Conservation (phyloP, 2,113 vertebrate species). For the Jaculus jaculus region DNA sequence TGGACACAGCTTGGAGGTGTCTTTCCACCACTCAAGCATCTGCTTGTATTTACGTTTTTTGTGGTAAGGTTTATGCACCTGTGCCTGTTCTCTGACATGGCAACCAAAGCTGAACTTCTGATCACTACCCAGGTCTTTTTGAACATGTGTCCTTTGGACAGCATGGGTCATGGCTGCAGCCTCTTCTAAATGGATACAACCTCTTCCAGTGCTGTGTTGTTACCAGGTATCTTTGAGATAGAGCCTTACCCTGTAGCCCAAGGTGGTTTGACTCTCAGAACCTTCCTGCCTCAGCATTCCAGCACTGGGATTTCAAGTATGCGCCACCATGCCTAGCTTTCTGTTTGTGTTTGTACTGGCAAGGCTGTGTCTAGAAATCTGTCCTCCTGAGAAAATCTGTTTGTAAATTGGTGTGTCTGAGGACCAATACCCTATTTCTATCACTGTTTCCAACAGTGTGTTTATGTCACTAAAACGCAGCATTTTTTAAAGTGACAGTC, state of each 20-base stretch:
- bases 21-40: fast-evolving
- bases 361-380: background rate
- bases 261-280: too few species aligned
- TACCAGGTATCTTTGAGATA: background rate
- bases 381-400: background rate
- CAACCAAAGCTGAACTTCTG: background rate
- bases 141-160: background rate
- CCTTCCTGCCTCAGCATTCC: background rate
- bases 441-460: background rate
- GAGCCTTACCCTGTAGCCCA: background rate
- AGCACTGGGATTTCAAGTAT: background rate
- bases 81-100: background rate
- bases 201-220: background rate
- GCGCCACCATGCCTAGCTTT: background rate
- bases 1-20: fast-evolving
- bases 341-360: background rate
- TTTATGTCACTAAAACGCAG: background rate
- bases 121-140: too few species aligned
- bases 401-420: background rate
- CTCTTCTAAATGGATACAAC: background rate
- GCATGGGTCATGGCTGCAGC: too few species aligned
- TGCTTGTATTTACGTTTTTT: fast-evolving
- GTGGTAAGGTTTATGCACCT: fast-evolving
- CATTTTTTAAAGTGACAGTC: background rate
- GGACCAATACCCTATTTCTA: background rate